A percentile compares a stretch with the other conserved stretches of the same genome.
Conservation (phyloP, 2,888 invertebrate genomes). For the Dolichomitus sp. region DNA sequence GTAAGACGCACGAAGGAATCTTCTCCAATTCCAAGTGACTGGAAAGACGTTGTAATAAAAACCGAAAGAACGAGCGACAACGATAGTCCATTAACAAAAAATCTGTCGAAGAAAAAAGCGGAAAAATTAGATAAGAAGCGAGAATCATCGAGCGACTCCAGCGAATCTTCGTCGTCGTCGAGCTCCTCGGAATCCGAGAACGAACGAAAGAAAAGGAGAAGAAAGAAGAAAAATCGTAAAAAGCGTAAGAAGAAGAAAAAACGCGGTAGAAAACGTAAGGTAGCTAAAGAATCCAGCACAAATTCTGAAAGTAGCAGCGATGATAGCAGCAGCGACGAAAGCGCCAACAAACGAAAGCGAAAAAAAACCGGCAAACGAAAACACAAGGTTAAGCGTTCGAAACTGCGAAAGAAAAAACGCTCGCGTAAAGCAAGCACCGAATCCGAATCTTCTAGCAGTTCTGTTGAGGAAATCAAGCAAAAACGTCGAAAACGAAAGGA, state of each 20-base stretch:
- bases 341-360: conserved; percentile 70
- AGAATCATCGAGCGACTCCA: conserved; percentile 65
- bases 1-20: neutral
- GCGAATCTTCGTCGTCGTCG: conserved; percentile 70
- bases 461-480: conserved; percentile 68
- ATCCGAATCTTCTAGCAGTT: conserved; percentile 77
- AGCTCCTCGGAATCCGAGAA: conserved; percentile 75
- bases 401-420: conserved; percentile 76
- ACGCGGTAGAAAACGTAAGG: conserved; percentile 60
- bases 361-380: conserved; percentile 76
- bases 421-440: conserved; percentile 75
- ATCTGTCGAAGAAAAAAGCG: neutral
- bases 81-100: neutral
- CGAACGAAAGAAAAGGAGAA: conserved; percentile 51
- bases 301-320: conserved; percentile 77
- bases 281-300: conserved; percentile 73
- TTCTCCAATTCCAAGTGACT: conserved; percentile 5
- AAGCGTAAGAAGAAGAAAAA: conserved; percentile 42
- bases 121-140: conserved; percentile 23
- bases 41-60: conserved; percentile 11
- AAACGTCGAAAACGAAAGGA: conserved; percentile 55
- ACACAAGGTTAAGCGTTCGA: conserved; percentile 77
- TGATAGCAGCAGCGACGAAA: conserved; percentile 78
- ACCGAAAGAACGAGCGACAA: neutral
- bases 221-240: conserved; percentile 42